phyloP scores from a whole-genome alignment of 2,888 invertebrate genomes.

The Chloromyia formosa region DNA sequence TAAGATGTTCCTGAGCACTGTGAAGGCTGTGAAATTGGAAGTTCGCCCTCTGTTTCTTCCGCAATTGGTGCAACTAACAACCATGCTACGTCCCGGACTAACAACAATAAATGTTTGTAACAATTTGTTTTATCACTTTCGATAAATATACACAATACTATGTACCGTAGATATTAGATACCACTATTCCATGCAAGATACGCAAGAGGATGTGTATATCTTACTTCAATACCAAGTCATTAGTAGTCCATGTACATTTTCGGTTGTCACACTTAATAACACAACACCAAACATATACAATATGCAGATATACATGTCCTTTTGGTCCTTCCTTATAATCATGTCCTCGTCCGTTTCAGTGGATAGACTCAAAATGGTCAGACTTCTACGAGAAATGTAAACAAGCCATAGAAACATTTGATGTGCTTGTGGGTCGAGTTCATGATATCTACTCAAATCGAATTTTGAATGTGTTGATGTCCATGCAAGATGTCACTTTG shows the following conservation, averaged over 20 bases:
- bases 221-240: too few species aligned
- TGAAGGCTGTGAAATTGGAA: constrained; percentile 82
- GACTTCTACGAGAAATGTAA: constrained; percentile 79
- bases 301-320: too few species aligned
- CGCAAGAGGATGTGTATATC: too few species aligned
- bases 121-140: constrained; percentile 11
- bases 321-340: too few species aligned
- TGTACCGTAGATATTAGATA: too few species aligned
- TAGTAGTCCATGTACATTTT: too few species aligned
- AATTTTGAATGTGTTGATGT: constrained; percentile 84
- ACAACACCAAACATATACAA: too few species aligned
- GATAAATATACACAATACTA: not conserved
- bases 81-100: constrained; percentile 83
- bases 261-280: too few species aligned
- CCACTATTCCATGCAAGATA: too few species aligned
- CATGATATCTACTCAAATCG: constrained; percentile 92
- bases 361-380: constrained; percentile 87
- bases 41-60: constrained; percentile 90
- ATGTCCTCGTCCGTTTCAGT: constrained; percentile 60
- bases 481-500: constrained; percentile 87
- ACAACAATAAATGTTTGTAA: constrained; percentile 69
- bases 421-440: constrained; percentile 77
- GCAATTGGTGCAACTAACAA: constrained; percentile 84
- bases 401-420: constrained; percentile 82
- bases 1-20: constrained; percentile 77